Evolutionary conservation across 1,140 invertebrate species (phyloP).

Genomic region (Pseudoatta argentina): DNA sequence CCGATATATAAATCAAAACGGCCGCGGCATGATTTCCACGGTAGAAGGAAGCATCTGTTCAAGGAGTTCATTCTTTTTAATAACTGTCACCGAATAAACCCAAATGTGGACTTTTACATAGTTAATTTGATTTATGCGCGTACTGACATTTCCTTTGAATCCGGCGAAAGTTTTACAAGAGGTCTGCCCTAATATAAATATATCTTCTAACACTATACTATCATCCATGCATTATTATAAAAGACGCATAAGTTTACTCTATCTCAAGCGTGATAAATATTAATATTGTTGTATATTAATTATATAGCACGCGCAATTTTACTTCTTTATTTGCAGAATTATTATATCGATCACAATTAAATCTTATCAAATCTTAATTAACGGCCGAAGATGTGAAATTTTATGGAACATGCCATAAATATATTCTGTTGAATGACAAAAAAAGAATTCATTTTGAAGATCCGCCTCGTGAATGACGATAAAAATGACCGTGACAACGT

Average conservation of each 20-base stretch:
- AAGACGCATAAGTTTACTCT: background rate
- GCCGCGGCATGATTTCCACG: constrained; percentile 66
- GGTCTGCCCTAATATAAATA: constrained; percentile 5
- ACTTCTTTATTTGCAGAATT: background rate
- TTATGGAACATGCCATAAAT: background rate
- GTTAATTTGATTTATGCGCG: constrained; percentile 73
- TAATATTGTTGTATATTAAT: background rate
- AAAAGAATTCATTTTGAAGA: constrained; percentile 13
- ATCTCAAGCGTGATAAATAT: background rate
- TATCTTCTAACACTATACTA: background rate
- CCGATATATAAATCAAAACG: constrained; percentile 73
- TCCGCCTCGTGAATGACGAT: background rate
- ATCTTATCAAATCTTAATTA: background rate
- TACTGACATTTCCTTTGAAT: constrained; percentile 38
- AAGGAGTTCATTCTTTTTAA: constrained; percentile 73
- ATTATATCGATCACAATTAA: background rate
- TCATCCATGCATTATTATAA: background rate
- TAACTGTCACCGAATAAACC: constrained; percentile 68
- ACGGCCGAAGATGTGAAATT: background rate
- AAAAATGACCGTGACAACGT: constrained; percentile 26
- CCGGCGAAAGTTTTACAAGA: constrained; percentile 41
- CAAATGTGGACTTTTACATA: constrained; percentile 66
- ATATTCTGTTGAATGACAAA: background rate
- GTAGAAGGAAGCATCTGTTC: constrained; percentile 67
- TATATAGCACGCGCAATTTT: background rate